Base-by-base conservation (phyloP, 2,888 invertebrate species). In the Eupithecia exiguata region DNA sequence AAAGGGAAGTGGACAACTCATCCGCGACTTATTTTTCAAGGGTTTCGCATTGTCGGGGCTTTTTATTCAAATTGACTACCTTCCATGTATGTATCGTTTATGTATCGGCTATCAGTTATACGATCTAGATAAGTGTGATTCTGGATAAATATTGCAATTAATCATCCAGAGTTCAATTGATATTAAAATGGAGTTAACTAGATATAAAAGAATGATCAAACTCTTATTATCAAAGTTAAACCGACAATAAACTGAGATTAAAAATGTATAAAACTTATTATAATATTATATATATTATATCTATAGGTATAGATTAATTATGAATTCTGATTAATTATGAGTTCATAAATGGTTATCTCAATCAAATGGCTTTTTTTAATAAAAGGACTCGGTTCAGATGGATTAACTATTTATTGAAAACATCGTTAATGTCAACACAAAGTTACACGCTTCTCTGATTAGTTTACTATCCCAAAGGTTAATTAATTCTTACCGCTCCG, bases 391-490 rank as follows among this genome's bases (percentile, higher is more conserved):
- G n/a, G n/a, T n/a, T 53, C 58, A 25, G 58, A 25, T 58, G 58
- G 58, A 58, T 58, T 58, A 58, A 12, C 5, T 21, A 21, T 30
- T 61, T 62, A 62, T 35, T 65, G 12, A 65, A 35, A 36, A 38
- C 12, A 65, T 43, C 21, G 25, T 40, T 43, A 40, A 7, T 7
- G 38, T 40, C 40, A 43, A 40, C 66, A 35, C 18, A 40, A 65
- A 65, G 40, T 66, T 16, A 43, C 66, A 40, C 12, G 66, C 25
- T 25, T 38, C 35, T 16, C 21, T 66, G 66, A 66, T 40, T 43
- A 43, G 65, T 65, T 66, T 40, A 40, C 66, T 30, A 35, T 49
- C 66, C 40, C 38, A 43, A 66, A 66, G 66, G 66, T 38, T 66
- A 66, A 66, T 66, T 66, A 40, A 66, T 66, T 66, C 66, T 7